Percentiles rank a stretch among this genome's conserved stretches.
Conservation (phyloP, 2,888 invertebrate species). For the Branchellion lobata region DNA sequence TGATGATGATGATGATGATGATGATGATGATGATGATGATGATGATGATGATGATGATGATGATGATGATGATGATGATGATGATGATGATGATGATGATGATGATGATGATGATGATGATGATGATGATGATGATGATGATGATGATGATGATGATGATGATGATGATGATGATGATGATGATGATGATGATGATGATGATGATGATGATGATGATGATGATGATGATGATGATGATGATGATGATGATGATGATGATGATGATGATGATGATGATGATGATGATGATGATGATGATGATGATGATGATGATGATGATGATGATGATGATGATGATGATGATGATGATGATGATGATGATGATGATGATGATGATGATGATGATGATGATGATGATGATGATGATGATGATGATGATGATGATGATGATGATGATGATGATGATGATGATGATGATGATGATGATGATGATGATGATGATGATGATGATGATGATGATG, state of each 20-base stretch:
- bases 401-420: slow-evolving; percentile 2
- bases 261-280: background rate
- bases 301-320: background rate
- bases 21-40: background rate
- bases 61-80: background rate
- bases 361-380: background rate
- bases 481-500: slow-evolving; percentile 13
- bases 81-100: background rate
- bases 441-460: slow-evolving; percentile 21
- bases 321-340: background rate
- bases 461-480: background rate
- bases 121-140: background rate
- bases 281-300: background rate
- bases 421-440: slow-evolving; percentile 13
- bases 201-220: background rate
- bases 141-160: background rate
- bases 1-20: background rate
- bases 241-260: background rate
- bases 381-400: slow-evolving; percentile 9
- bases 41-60: background rate
- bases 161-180: background rate
- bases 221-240: background rate
- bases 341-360: background rate
- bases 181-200: background rate
- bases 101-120: background rate